Conservation (phyloP, 1,140 invertebrate genomes). For the Harpegnathos saltator region DNA sequence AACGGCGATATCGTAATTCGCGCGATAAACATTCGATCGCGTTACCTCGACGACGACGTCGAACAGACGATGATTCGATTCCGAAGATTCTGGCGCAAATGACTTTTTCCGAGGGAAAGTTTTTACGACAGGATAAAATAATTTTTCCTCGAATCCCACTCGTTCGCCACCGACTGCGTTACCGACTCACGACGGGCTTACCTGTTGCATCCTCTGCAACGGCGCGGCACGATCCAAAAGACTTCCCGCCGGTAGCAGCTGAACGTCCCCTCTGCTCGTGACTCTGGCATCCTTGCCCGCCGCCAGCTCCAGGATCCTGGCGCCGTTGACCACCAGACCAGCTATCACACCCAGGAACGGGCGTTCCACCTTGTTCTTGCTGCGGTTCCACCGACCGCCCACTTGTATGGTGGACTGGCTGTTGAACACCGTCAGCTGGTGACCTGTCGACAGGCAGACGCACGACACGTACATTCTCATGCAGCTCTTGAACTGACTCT, state of each 20-base stretch:
- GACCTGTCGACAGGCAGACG: constrained; percentile 87
- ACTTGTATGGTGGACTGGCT: constrained; percentile 95
- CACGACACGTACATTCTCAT: neutral
- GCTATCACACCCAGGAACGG: constrained; percentile 95
- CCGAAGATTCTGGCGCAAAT: too few species aligned
- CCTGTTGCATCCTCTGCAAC: constrained; percentile 93
- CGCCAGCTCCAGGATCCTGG: constrained; percentile 93
- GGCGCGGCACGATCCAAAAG: constrained; percentile 90
- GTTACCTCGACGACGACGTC: too few species aligned
- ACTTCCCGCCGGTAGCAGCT: constrained; percentile 88
- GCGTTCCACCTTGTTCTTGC: constrained; percentile 89
- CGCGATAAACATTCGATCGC: too few species aligned
- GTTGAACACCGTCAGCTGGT: constrained; percentile 96
- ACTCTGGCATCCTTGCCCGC: constrained; percentile 92
- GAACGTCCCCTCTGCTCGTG: constrained; percentile 90
- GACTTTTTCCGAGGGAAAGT: too few species aligned
- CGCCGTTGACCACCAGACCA: constrained; percentile 95
- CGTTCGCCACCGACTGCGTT: too few species aligned
- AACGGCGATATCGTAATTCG: too few species aligned
- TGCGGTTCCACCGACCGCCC: constrained; percentile 93
- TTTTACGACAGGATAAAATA: too few species aligned
- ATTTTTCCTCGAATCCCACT: too few species aligned
- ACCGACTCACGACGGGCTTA: constrained; percentile 77
- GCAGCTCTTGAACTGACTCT: neutral
- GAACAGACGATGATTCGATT: too few species aligned